Evolutionary conservation across 2,797 vertebrate species (phyloP).

Genomic region (Neopelma chrysocephalum): DNA sequence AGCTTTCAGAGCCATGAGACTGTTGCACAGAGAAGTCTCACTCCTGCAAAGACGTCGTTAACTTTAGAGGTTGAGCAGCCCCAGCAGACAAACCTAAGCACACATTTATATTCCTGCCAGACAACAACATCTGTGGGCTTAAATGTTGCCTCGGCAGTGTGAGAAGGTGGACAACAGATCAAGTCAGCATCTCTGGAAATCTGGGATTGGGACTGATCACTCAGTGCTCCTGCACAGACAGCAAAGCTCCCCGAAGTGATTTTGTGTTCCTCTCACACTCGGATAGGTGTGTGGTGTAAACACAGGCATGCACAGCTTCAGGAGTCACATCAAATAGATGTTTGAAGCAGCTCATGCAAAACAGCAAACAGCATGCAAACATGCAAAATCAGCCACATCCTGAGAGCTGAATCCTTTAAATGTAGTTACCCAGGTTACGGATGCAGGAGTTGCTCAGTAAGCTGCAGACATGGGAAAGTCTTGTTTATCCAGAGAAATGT

Average conservation of each 20-base stretch:
- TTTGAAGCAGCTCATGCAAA: background rate
- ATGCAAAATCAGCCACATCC: background rate
- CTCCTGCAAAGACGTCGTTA: background rate
- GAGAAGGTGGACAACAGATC: background rate
- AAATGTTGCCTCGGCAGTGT: background rate
- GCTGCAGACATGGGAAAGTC: background rate
- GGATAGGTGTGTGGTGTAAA: rapidly evolving
- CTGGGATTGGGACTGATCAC: background rate
- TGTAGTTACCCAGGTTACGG: background rate
- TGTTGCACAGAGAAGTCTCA: background rate
- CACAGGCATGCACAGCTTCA: background rate
- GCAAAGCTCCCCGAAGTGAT: background rate
- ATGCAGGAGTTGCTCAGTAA: background rate
- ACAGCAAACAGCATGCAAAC: background rate
- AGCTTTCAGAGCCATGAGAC: background rate
- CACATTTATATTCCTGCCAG: background rate
- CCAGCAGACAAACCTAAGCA: background rate
- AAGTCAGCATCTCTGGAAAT: background rate
- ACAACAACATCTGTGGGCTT: background rate
- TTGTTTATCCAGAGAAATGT: background rate
- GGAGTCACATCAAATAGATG: background rate
- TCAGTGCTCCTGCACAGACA: background rate
- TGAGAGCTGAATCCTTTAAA: background rate
- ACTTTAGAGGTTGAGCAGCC: background rate
- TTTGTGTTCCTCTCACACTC: background rate